phyloP scores from a whole-genome alignment of 53 echinoderm and acorn worm genomes.

The Glandiceps talaboti region DNA sequence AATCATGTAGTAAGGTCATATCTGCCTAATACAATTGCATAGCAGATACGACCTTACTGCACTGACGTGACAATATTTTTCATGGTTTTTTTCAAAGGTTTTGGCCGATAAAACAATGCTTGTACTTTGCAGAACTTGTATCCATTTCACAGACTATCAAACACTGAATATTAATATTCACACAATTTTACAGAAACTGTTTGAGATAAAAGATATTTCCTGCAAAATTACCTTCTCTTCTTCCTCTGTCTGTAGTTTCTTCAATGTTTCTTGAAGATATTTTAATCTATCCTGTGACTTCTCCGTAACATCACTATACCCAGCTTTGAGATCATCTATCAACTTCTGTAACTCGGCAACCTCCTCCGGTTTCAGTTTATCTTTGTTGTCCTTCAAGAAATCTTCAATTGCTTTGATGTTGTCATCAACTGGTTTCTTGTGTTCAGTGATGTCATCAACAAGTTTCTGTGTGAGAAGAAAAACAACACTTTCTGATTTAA shows the following conservation, averaged over 20 bases:
- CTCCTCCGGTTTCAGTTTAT: conserved; percentile 64
- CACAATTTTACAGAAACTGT: too few relatives aligned
- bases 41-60: too few relatives aligned
- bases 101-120: neutral
- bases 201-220: too few relatives aligned
- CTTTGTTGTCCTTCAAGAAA: conserved; percentile 91
- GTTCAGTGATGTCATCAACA: conserved; percentile 41
- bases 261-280: conserved; percentile 60
- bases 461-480: conserved; percentile 51
- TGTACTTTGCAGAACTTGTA: too few relatives aligned
- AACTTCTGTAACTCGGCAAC: conserved; percentile 83
- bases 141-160: too few relatives aligned
- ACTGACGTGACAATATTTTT: too few relatives aligned
- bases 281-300: conserved; percentile 87
- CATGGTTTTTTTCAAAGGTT: too few relatives aligned
- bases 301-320: conserved; percentile 66
- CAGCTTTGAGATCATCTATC: conserved; percentile 76
- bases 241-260: conserved; percentile 77
- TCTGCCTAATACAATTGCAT: too few relatives aligned
- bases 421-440: conserved; percentile 61
- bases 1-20: too few relatives aligned
- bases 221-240: conserved; percentile 48
- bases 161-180: too few relatives aligned
- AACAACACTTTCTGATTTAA: too few relatives aligned
- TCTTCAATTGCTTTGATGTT: conserved; percentile 87